Base-by-base conservation (phyloP, 2,797 vertebrate genomes). In the Silurus aristotelis region DNA sequence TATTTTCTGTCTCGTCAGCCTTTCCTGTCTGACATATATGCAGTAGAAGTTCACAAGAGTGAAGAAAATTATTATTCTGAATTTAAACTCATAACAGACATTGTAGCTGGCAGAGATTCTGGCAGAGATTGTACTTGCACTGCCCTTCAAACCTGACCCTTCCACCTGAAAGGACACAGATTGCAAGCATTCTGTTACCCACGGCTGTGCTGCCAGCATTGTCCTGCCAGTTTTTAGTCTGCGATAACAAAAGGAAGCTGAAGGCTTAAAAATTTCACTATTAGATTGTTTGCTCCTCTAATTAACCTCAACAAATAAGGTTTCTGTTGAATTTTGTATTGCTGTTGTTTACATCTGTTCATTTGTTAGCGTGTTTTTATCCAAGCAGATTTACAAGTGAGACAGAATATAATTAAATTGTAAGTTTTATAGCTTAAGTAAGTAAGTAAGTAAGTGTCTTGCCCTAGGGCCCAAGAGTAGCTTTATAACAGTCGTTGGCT, bases 301-400 rank as follows among this genome's bases (percentile, higher is more conserved):
- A 85, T 85, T 87, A 84, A 31, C 75, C 64, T 85, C 72, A 84
- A 80, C 15, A 83, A 83, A 85, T 83, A 87, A 86, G 76, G 66
- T n/a, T 68, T 83, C 77, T 72, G 55, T 61, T 85, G 25, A 43
- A 71, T 72, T 68, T 86, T 17, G 43, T 56, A 55, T 64, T 80
- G 27, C 25, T 71, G 52, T 60, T 60, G 20, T 60, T 71, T 71
- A 43, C 43, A 63, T 73, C 27, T 13, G 61, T 63, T 78, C 19
- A 43, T 78, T 46, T n/a, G n/a, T 13, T 60, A 19, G 81, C 12
- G 14, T 25, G 14, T 48, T 25, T 58, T 61, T 73, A 22, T 48
- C 56, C 20, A 82, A 80, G 43, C 55, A 19, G 27, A 82, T 46
- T 61, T 66, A 22, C 63, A 43, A 71, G 58, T 52, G 38, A 83